Evolutionary conservation across 64 coral and sea anemone genomes (phyloP).

Genomic region (Astreopora myriophthalma): DNA sequence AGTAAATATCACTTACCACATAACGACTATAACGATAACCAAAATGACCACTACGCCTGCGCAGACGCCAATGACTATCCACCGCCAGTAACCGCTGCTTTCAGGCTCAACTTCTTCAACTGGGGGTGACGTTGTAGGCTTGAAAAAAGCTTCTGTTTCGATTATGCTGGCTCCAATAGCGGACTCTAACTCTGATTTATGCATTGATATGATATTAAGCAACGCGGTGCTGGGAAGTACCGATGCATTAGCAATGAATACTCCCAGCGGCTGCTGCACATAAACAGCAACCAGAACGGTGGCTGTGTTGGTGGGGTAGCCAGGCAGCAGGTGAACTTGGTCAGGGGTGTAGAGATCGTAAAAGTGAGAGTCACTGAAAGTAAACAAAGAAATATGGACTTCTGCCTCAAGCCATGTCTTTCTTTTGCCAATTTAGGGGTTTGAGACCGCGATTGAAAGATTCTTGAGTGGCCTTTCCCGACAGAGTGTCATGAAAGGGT

Average conservation of each 20-base stretch:
- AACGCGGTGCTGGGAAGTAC: background rate
- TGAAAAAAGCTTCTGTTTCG: background rate
- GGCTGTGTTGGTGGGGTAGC: conserved; percentile 23
- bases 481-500: too few relatives aligned
- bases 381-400: background rate
- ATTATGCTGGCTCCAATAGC: conserved; percentile 1
- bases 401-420: too few relatives aligned
- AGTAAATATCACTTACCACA: background rate
- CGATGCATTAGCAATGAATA: background rate
- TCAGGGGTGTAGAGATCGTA: conserved; percentile 3
- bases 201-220: background rate
- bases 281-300: conserved; percentile 15
- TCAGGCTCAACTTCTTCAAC: too few relatives aligned
- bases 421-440: too few relatives aligned
- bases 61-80: background rate
- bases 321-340: conserved; percentile 40
- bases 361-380: background rate
- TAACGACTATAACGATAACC: background rate
- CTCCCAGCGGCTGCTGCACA: background rate
- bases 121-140: background rate
- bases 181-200: background rate
- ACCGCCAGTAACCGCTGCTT: background rate
- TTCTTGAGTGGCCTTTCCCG: too few relatives aligned
- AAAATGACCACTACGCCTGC: background rate
- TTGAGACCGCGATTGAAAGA: too few relatives aligned